phyloP scores from a whole-genome alignment of 2,888 invertebrate genomes.

The Harpalus rubripes region DNA sequence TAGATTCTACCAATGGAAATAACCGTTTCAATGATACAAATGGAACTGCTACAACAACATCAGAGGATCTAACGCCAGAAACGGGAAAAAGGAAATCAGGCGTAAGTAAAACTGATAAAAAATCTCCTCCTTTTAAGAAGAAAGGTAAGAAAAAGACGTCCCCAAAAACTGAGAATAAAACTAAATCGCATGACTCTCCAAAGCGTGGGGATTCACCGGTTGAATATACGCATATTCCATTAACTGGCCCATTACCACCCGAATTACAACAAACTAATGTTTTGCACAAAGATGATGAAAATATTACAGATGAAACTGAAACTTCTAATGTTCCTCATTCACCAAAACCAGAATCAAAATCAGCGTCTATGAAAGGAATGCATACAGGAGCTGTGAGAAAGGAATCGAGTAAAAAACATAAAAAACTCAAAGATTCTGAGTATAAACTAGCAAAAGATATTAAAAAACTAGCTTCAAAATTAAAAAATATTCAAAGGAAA shows the following conservation, averaged over 20 bases:
- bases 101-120: conserved; percentile 53
- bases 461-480: conserved; percentile 52
- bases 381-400: conserved; percentile 46
- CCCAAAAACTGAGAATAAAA: conserved; percentile 40
- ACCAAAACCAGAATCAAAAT: neutral
- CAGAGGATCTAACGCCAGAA: conserved; percentile 21
- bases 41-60: conserved; percentile 34
- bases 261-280: conserved; percentile 11
- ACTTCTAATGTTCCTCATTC: neutral
- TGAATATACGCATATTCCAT: conserved; percentile 58
- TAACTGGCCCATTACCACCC: conserved; percentile 28
- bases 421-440: conserved; percentile 48
- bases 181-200: neutral
- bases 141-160: conserved; percentile 32
- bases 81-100: conserved; percentile 27
- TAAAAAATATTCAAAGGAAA: conserved; percentile 53
- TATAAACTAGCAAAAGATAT: conserved; percentile 59
- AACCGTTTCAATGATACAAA: conserved; percentile 46
- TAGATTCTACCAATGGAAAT: conserved; percentile 19
- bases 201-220: conserved; percentile 53
- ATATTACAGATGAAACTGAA: neutral
- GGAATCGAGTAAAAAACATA: conserved; percentile 8
- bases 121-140: conserved; percentile 53
- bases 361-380: conserved; percentile 4
- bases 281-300: neutral